Evolutionary conservation across 2,888 invertebrate genomes (phyloP), one percentile per base, ranked within the genome.

Genomic region (Drosophila setosimentum): DNA sequence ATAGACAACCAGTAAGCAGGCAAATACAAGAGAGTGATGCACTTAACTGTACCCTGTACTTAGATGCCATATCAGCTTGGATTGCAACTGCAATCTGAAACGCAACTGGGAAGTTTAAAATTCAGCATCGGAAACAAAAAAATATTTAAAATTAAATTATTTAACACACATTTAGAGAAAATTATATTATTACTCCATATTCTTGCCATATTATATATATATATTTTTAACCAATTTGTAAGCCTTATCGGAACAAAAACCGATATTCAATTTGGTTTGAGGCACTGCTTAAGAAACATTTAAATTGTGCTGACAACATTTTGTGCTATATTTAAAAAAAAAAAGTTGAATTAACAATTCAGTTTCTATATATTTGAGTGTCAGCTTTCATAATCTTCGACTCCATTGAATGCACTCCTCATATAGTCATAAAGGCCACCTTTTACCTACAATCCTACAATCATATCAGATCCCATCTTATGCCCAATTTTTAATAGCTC

Each of bases 1-100:
- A 87, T 83, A 84, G 80, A 87, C 88, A 69, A 76, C 74, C 81
- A 84, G 87, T 83, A 90, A 45, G 45, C 45, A 45, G 16, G 79
- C 70, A 8, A 16, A 74, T 64, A 63, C 53, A 59, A 45, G 67
- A 30, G 27, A 37, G 7, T 48, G 27, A 10, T 16, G 1, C 27
- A 60, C 76, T 4, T 16, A 0, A 1, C 32, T 18, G n/a, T 79
- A 61, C 51, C 37, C 80, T 64, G 16, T 42, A 35, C 0, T 24
- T 16, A 16, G 2, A 16, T 7, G 45, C 16, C 3, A 5, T n/a
- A n/a, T 6, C n/a, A n/a, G n/a, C 5, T n/a, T 6, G 0, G 3
- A 21, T 13, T 3, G 3, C 0, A 7, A 21, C 21, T 13, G 45
- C 7, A 21, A 45, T 1, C 0, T 13, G 13, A 7, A 7, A 13